Evolutionary conservation across 2,888 invertebrate genomes (phyloP), one percentile per base, ranked within the genome.

Genomic region (Xanthorhoe designata): DNA sequence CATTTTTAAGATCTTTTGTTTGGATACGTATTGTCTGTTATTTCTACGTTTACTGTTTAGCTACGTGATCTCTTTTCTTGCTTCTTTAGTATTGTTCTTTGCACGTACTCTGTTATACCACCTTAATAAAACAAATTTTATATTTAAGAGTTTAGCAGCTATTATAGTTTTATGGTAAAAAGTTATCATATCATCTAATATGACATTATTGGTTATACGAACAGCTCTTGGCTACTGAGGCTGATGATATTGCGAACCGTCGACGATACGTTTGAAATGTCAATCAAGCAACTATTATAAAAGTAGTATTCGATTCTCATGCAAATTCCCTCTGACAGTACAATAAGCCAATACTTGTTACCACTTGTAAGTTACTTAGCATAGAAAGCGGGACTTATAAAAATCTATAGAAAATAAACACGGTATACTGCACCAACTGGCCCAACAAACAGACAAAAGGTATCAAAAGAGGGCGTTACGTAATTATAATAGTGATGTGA

Each of bases 401-500:
- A 74, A 85, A 82, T 79, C 80, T 80, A 85, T 84, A 78, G 78
- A 82, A 80, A 85, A 88, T 82, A 84, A 87, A 87, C 84, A 81
- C 77, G 81, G 79, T 78, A 76, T 82, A 84, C 81, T 75, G 76
- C 75, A 77, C 78, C 70, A 72, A 80, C 80, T 74, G 71, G 81
- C 74, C 70, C 76, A 80, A 81, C 82, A 82, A 84, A 85, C 84
- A 82, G 82, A 84, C 82, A 86, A 86, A 84, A 84, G 83, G 85
- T 87, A 86, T 85, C 82, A 88, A 87, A 86, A 89, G 81, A 82
- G 78, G 88, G 88, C 89, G 88, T 87, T 77, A 84, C 80, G 73
- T 83, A 81, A 87, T 87, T 86, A 84, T 80, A 86, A 88, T 86
- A 87, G 81, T 77, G 83, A 83, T 80, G 70, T 76, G 24, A 35